phyloP scores from a whole-genome alignment of 2,113 vertebrate species.

The Rousettus leschenaultii region DNA sequence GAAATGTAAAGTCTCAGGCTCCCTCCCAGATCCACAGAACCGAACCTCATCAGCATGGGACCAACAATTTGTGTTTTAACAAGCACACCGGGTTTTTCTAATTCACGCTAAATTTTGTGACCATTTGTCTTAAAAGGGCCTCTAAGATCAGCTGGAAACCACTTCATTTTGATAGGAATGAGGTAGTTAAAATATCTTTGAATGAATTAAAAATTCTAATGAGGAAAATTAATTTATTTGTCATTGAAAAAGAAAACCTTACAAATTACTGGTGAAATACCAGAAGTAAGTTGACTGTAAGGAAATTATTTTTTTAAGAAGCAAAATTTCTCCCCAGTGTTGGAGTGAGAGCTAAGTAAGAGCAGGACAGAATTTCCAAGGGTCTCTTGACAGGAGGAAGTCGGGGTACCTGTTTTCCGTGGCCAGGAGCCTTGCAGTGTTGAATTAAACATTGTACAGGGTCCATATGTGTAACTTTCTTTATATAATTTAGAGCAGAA shows the following conservation, averaged over 20 bases:
- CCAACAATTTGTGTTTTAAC: background rate
- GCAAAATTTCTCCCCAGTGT: background rate
- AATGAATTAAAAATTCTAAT: background rate
- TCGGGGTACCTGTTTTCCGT: background rate
- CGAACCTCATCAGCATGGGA: accelerated
- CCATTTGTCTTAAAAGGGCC: background rate
- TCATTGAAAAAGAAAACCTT: background rate
- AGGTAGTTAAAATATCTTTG: background rate
- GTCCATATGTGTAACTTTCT: background rate
- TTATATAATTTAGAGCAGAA: background rate
- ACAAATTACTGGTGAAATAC: background rate
- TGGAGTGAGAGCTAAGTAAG: background rate
- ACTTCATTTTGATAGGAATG: background rate
- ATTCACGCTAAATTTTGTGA: background rate
- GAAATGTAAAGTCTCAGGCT: background rate
- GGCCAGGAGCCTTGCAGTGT: background rate
- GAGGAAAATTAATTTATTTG: background rate
- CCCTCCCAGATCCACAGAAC: background rate
- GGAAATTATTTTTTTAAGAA: background rate
- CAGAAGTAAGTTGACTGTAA: background rate
- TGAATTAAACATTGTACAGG: background rate
- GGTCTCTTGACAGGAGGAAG: background rate
- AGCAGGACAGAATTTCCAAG: background rate
- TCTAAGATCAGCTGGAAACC: background rate
- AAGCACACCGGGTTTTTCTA: background rate